Evolutionary conservation across 2,797 vertebrate genomes (phyloP), one percentile per base, ranked within the genome.

Genomic region (Cyclopterus lumpus): DNA sequence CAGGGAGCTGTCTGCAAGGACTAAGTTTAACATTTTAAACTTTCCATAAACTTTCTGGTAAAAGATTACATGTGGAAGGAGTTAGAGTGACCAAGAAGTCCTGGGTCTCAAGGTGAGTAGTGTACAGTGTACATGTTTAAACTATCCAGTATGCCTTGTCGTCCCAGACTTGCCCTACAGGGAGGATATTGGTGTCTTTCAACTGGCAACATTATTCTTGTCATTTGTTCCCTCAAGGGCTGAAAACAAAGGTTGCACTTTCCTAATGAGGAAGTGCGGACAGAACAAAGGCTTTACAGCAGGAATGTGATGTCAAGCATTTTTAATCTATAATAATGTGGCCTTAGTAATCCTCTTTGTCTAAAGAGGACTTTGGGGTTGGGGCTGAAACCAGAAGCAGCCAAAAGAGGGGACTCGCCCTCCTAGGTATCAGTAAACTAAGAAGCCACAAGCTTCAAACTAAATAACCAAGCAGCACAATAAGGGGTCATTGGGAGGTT

Each of bases 241-340:
- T 55, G 24, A 48, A 85, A 80, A 81, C 64, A 73, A 70, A 70
- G 60, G 72, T 73, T 57, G 48, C 44, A 63, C 16, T 30, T 67
- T 74, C 73, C 66, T 86, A 87, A 90, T 86, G 80, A 88, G 75
- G 76, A 85, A 77, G 86, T 85, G 84, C 80, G 64, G 81, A 91
- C 73, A 84, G 85, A 89, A 82, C 74, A 90, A 90, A 85, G 84
- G 71, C 68, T 81, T 75, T 75, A 70, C 18, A 66, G 72, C 36
- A 77, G 65, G 80, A 77, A 71, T n/a, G 64, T 42, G 49, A 85
- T 66, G 71, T 86, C 82, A 80, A 69, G 65, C 62, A 65, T 67
- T 83, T 88, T 80, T 54, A 58, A 82, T 88, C 71, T 67, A 61
- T 75, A 64, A 80, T 64, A 83, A 57, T 55, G 60, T 30, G 44